Evolutionary conservation across 2,113 vertebrate species (phyloP).

Genomic region (Pseudonaja textilis): DNA sequence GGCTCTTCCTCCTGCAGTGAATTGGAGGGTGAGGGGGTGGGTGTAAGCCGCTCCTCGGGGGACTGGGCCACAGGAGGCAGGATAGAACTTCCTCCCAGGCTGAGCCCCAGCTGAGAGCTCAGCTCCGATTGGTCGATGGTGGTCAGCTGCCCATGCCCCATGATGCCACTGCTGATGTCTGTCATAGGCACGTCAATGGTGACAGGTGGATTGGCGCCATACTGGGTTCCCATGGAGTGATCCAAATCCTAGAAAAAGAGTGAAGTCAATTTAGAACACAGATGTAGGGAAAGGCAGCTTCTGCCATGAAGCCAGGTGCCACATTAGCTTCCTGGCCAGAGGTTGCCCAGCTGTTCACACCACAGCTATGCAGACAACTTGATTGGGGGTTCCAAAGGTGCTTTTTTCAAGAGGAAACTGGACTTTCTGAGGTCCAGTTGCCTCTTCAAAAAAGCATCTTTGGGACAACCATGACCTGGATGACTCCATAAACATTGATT

Average conservation of each 20-base stretch:
- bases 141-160: slow-evolving; percentile 84
- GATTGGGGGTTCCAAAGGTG: no score
- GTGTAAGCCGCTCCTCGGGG: slow-evolving; percentile 80
- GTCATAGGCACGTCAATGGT: slow-evolving; percentile 85
- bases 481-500: no score
- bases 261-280: no score
- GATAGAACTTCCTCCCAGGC: slow-evolving; percentile 78
- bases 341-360: background rate
- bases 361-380: no score
- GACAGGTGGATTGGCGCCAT: slow-evolving; percentile 83
- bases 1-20: slow-evolving; percentile 88
- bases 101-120: slow-evolving; percentile 85
- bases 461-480: no score
- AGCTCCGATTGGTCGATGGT: slow-evolving; percentile 93
- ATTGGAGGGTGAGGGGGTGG: slow-evolving; percentile 80
- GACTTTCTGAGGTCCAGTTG: no score
- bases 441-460: no score
- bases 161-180: slow-evolving; percentile 79
- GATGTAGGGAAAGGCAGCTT: accelerated
- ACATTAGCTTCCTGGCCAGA: background rate
- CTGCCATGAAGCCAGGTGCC: background rate
- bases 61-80: slow-evolving; percentile 75
- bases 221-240: slow-evolving; percentile 85
- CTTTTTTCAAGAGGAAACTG: no score
- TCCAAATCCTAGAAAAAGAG: slow-evolving; percentile 80